Base-by-base conservation (phyloP, 1,140 invertebrate genomes). In the Latrodectus geometricus region DNA sequence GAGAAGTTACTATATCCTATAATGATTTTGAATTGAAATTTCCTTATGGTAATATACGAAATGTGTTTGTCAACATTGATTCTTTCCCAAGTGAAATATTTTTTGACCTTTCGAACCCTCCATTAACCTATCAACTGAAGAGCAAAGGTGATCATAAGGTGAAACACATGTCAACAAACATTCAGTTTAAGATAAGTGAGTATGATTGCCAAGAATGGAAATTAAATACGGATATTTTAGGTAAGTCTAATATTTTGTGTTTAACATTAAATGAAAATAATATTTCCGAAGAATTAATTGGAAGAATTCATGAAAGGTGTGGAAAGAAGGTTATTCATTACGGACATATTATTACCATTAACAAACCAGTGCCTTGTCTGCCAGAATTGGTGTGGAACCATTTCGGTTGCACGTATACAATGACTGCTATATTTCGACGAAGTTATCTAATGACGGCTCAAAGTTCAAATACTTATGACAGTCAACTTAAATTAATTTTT, bases 361-460 rank as follows among this genome's bases (percentile, higher is more conserved):
- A 48, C 2, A 65, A 56, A 56, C 14, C 7, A 48, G 11, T 48
- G 14, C 70, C 56, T 17, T 15, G 0, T 9, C 4, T 35, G 7
- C 78, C 78, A 20, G 9, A 23, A 11, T n/a, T 80, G 11, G 15
- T 17, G 7, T 52, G 15, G 12, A n/a, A 14, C 9, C 35, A 80
- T 15, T 80, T 80, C 49, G 61, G 20, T 17, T 69, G 78, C 48
- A 68, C 20, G 11, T 80, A 80, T 12, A 17, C 15, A 7, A n/a
- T 80, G 35, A 21, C 54, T 5, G 78, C 78, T 11, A 69, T 80
- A 14, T 12, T 80, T 5, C 68, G 12, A 80, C 17, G 78, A 80
- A 80, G 35, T 21, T 80, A 49, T 15, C 35, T 15, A 49, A 20
- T 49, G 7, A 1, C 23, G 3, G n/a, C 17, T 8, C 78, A 80